Evolutionary conservation across 92 coral and sea anemone genomes (phyloP).

Genomic region (Phymanthus crucifer): DNA sequence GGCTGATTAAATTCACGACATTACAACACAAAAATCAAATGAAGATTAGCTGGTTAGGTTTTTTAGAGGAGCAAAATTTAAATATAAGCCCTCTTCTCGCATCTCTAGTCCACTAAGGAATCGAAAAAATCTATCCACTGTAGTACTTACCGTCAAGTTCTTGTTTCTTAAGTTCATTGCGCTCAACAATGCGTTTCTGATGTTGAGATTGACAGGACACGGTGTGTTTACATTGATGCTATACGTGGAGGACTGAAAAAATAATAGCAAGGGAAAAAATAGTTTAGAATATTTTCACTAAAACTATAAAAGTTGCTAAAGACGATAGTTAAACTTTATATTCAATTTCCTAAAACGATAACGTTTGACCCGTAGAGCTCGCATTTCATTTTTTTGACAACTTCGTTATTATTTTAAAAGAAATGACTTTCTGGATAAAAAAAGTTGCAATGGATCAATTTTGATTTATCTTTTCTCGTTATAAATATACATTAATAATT

Average conservation of each 20-base stretch:
- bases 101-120: no score
- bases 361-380: not conserved
- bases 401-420: not conserved
- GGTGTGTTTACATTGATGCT: not conserved
- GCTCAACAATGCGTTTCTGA: not conserved
- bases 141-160: slow-evolving; percentile 27
- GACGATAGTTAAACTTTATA: not conserved
- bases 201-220: not conserved
- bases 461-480: no score
- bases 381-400: not conserved
- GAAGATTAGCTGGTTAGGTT: no score
- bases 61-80: no score
- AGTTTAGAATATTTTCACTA: not conserved
- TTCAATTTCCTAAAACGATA: not conserved
- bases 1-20: no score
- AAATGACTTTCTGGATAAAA: no score
- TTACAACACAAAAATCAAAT: no score
- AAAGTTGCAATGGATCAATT: no score
- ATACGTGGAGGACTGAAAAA: not conserved
- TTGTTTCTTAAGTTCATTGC: slow-evolving; percentile 6
- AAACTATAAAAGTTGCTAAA: not conserved
- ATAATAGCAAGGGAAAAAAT: not conserved
- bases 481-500: no score
- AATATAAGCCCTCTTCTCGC: no score
- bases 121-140: no score